Evolutionary conservation across 1,140 invertebrate species (phyloP).

Genomic region (Paracyclopina nana): DNA sequence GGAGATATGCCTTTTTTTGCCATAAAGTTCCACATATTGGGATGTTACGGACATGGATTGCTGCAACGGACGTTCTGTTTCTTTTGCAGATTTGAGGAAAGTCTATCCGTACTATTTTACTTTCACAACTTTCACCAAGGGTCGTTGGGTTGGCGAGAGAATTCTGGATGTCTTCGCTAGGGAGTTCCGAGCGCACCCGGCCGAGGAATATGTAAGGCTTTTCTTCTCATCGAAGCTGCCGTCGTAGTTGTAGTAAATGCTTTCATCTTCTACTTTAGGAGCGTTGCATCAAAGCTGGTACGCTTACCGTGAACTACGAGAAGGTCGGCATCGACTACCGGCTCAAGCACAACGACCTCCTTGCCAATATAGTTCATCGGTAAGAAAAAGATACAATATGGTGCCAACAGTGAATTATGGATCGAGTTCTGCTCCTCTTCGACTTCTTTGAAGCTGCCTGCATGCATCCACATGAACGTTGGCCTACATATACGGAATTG

Average conservation of each 20-base stretch:
- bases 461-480: too few relatives aligned
- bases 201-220: conserved; percentile 52
- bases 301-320: conserved; percentile 82
- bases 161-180: conserved; percentile 79
- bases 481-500: too few relatives aligned
- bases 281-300: conserved; percentile 67
- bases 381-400: conserved; percentile 26
- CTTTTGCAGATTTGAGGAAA: conserved; percentile 66
- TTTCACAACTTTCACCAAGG: conserved; percentile 90
- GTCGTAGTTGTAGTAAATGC: too few relatives aligned
- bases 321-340: conserved; percentile 70
- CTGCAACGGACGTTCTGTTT: too few relatives aligned
- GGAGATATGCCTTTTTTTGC: too few relatives aligned
- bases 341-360: conserved; percentile 77
- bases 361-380: conserved; percentile 89
- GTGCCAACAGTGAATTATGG: too few relatives aligned
- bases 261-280: conserved; percentile 32
- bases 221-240: not conserved
- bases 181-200: conserved; percentile 80
- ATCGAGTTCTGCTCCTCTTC: too few relatives aligned
- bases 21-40: too few relatives aligned
- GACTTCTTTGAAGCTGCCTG: too few relatives aligned
- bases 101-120: conserved; percentile 97
- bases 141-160: conserved; percentile 83
- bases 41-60: too few relatives aligned